Evolutionary conservation across 2,113 vertebrate genomes (phyloP).

Genomic region (Macquaria ambigua): DNA sequence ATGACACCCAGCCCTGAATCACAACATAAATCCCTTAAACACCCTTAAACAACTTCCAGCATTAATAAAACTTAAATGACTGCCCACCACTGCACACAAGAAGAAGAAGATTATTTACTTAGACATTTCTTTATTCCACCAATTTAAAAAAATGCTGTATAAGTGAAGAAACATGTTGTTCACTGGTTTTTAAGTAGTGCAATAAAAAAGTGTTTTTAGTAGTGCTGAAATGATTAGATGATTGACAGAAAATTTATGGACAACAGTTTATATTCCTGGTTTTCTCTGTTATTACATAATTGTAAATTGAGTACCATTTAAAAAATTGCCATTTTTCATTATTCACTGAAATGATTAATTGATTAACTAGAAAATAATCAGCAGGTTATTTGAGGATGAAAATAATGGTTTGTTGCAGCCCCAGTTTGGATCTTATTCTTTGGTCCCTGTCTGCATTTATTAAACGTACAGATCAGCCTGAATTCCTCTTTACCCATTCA

Average conservation of each 20-base stretch:
- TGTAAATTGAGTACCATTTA: not conserved
- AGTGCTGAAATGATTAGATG: not conserved
- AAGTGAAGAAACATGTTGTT: not conserved
- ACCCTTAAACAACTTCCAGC: constrained; percentile 13
- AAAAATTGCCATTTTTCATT: no score
- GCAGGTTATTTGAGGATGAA: not conserved
- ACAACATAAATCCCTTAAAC: constrained; percentile 25
- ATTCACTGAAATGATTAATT: not conserved
- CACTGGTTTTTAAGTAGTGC: not conserved
- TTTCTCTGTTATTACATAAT: not conserved
- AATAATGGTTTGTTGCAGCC: not conserved
- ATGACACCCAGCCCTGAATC: constrained; percentile 52
- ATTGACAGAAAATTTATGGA: not conserved
- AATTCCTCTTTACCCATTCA: constrained; percentile 26
- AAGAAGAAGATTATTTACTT: not conserved
- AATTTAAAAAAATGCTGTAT: not conserved
- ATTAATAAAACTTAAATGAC: constrained; percentile 7
- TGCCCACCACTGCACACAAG: not conserved
- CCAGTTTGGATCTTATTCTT: not conserved
- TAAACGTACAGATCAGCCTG: not conserved
- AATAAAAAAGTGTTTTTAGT: not conserved
- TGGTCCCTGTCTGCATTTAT: not conserved
- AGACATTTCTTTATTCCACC: not conserved
- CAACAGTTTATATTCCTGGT: not conserved
- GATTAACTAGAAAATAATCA: not conserved